A percentile compares a stretch with the other conserved stretches of the same genome.
Evolutionary conservation across 2,797 vertebrate species (phyloP).

Genomic region (Lithobates sylvaticus): DNA sequence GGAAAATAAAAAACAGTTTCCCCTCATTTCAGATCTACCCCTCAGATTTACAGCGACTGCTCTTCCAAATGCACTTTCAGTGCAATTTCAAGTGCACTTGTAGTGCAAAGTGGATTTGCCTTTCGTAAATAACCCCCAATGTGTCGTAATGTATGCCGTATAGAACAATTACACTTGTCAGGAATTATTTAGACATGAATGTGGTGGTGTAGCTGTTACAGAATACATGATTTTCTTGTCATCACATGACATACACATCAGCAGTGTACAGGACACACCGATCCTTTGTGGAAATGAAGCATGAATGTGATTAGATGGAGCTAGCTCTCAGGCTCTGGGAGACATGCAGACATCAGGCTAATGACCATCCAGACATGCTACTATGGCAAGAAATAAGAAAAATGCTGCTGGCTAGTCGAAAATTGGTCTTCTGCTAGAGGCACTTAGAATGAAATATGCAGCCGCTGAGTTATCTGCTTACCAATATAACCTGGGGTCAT

Average conservation of each 20-base stretch:
- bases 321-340: background rate
- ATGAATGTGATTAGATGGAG: background rate
- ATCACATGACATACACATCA: background rate
- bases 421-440: constrained; percentile 24
- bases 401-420: background rate
- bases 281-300: constrained; percentile 15
- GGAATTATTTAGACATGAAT: background rate
- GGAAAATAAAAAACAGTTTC: too few relatives aligned
- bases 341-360: background rate
- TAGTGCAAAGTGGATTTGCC: too few relatives aligned
- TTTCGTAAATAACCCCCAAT: too few relatives aligned
- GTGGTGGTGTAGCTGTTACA: too few relatives aligned
- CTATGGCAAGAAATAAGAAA: background rate
- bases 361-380: constrained; percentile 23
- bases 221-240: background rate
- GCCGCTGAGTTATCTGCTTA: constrained; percentile 7
- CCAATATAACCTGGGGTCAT: constrained; percentile 34
- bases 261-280: background rate
- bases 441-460: constrained; percentile 4
- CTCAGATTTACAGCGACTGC: too few relatives aligned
- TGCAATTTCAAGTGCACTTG: too few relatives aligned
- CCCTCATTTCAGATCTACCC: too few relatives aligned
- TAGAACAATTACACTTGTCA: background rate
- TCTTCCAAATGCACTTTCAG: too few relatives aligned
- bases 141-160: background rate